Conservation (phyloP, 2,888 invertebrate genomes). For the Ramazzottius varieornatus region DNA sequence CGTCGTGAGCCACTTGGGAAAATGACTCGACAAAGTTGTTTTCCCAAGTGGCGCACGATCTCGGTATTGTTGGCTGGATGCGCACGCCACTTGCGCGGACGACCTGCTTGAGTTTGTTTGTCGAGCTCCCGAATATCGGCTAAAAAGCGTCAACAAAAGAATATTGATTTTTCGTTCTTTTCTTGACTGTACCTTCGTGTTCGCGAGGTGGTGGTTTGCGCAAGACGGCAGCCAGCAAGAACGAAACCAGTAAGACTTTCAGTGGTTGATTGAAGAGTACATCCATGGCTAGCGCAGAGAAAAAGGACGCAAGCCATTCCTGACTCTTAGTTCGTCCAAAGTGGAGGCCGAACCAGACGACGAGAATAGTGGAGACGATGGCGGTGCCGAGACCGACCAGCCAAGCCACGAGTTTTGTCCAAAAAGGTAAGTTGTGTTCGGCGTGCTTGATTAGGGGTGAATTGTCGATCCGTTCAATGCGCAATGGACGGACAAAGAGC, state of each 20-base stretch:
- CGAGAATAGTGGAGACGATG: constrained; percentile 13
- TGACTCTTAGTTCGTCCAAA: constrained; percentile 15
- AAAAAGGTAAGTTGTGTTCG: background rate
- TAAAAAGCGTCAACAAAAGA: too few species aligned
- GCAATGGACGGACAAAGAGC: background rate
- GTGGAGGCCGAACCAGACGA: constrained; percentile 17
- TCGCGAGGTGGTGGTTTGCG: background rate
- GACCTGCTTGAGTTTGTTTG: too few species aligned
- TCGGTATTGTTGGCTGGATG: too few species aligned
- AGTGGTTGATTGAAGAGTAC: constrained; percentile 5
- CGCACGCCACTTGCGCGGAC: too few species aligned
- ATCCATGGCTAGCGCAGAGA: constrained; percentile 15
- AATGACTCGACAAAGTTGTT: too few species aligned
- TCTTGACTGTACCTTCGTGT: background rate
- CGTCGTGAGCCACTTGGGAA: too few species aligned
- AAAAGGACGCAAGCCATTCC: constrained; percentile 16
- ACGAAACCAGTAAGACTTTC: background rate
- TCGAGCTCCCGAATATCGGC: too few species aligned
- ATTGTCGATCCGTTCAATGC: background rate
- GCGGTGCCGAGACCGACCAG: background rate
- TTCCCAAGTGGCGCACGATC: too few species aligned
- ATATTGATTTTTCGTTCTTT: too few species aligned
- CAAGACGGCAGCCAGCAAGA: background rate
- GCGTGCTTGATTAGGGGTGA: background rate
- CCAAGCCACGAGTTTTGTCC: background rate